phyloP scores from a whole-genome alignment of 2,113 vertebrate species.

The Saguinus imperator region DNA sequence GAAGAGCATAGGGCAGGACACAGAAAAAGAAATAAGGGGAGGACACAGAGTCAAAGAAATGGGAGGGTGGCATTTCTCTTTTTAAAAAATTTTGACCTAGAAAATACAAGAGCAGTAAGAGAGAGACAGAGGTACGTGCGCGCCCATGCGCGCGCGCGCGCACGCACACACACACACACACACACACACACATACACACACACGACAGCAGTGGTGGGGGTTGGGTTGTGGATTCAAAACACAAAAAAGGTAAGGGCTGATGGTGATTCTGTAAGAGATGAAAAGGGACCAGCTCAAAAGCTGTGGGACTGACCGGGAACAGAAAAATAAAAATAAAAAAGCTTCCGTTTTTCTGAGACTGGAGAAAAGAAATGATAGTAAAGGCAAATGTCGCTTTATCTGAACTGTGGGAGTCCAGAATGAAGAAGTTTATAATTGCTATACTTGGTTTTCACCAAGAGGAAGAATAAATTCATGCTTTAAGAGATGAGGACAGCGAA shows the following conservation, averaged over 20 bases:
- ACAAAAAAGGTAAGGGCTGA: neutral
- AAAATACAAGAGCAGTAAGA: neutral
- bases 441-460: neutral
- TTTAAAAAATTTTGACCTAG: neutral
- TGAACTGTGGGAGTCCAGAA: neutral
- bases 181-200: neutral
- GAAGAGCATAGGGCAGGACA: neutral
- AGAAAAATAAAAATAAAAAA: neutral
- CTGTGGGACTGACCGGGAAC: too few species aligned
- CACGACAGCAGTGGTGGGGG: neutral
- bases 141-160: too few species aligned
- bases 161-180: neutral
- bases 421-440: neutral
- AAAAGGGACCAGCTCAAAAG: neutral
- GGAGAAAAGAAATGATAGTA: neutral
- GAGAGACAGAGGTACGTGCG: neutral
- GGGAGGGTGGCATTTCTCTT: neutral
- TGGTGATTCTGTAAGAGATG: neutral
- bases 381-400: neutral
- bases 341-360: neutral
- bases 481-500: neutral
- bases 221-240: neutral
- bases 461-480: neutral
- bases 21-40: neutral
- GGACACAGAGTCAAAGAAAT: neutral